These are phyloP conservation scores for Nebria brevicollis DNA, from an alignment of 2,888 invertebrate genomes.

Conservation along the genomic window DNA sequence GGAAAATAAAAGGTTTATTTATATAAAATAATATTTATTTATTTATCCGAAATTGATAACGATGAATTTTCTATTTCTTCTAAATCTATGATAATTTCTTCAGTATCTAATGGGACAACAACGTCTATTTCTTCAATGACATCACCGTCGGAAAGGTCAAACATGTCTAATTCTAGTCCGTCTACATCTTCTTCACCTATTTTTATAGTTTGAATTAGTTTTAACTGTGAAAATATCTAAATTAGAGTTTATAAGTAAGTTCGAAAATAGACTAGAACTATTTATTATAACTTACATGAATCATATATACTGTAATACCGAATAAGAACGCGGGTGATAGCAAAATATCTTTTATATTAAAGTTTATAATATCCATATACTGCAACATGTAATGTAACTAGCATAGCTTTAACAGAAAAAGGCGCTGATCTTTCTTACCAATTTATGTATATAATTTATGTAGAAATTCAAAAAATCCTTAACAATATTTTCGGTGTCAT, in stretches of 20 bases:
- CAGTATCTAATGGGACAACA: no score
- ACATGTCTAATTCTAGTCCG: slow-evolving; percentile 10
- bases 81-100: background rate
- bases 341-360: slow-evolving; percentile 10
- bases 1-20: no score
- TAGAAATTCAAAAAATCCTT: slow-evolving; percentile 23
- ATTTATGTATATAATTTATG: slow-evolving; percentile 8
- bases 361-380: background rate
- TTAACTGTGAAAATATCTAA: slow-evolving; percentile 16
- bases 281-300: slow-evolving; percentile 19
- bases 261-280: background rate
- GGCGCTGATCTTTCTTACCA: background rate
- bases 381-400: background rate
- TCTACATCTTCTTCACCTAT: background rate
- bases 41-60: no score
- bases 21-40: no score
- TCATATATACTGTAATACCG: slow-evolving; percentile 11
- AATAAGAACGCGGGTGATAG: slow-evolving; percentile 22
- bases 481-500: slow-evolving; percentile 21
- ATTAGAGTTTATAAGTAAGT: slow-evolving; percentile 15
- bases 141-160: background rate
- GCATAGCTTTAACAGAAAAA: no score
- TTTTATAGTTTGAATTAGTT: slow-evolving; percentile 3
- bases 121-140: no score
- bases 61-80: no score